phyloP scores from a whole-genome alignment of 2,888 invertebrate genomes.

The Thumatha senex region DNA sequence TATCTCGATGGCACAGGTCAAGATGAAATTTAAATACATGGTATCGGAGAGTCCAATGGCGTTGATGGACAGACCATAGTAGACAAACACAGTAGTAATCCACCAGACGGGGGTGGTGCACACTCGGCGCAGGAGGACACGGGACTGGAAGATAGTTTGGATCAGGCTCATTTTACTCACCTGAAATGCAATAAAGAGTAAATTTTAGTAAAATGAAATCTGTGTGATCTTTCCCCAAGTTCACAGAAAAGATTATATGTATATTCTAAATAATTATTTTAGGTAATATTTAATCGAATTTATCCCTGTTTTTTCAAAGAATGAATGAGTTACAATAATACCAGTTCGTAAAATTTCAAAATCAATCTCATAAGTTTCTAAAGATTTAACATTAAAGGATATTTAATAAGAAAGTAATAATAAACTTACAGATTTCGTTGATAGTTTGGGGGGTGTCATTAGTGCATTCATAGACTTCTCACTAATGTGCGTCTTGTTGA shows the following conservation, averaged over 20 bases:
- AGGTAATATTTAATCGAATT: not conserved
- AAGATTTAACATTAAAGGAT: not conserved
- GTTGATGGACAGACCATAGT: conserved; percentile 91
- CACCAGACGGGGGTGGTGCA: conserved; percentile 89
- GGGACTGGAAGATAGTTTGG: conserved; percentile 71
- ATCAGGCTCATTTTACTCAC: conserved; percentile 26
- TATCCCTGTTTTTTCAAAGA: too few species aligned
- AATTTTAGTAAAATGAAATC: too few species aligned
- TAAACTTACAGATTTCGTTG: conserved; percentile 11
- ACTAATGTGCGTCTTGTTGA: conserved; percentile 83
- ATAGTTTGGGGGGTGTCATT: conserved; percentile 60
- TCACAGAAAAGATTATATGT: not conserved
- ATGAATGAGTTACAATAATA: too few species aligned
- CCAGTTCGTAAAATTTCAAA: too few species aligned
- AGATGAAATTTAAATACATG: conserved; percentile 88
- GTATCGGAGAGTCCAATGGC: conserved; percentile 88
- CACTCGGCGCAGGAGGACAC: conserved; percentile 79
- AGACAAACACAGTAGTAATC: conserved; percentile 90
- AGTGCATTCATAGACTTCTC: conserved; percentile 75
- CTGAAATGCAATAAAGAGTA: too few species aligned
- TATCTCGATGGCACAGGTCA: conserved; percentile 86
- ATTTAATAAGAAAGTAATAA: not conserved
- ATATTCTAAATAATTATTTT: not conserved
- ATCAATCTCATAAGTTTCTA: too few species aligned
- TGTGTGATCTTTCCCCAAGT: conserved; percentile 3